Percentiles rank a stretch among this genome's conserved stretches.
phyloP scores from a whole-genome alignment of 2,797 vertebrate species.

The Scolopax bukidnonensis region DNA sequence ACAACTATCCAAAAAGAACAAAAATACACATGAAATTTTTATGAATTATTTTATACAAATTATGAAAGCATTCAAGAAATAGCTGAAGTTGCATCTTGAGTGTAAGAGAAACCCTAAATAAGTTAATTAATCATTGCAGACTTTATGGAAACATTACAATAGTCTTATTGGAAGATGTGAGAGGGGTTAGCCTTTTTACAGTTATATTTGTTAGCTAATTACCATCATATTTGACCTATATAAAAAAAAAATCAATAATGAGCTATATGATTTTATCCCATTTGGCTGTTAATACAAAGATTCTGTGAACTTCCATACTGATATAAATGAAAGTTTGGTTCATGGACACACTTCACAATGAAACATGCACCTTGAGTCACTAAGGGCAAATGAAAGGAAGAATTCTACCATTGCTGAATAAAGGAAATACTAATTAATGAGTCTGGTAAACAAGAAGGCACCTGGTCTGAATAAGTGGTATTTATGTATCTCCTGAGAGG shows the following conservation, averaged over 20 bases:
- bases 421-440: not conserved
- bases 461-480: not conserved
- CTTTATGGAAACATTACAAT: not conserved
- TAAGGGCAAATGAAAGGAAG: not conserved
- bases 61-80: not conserved
- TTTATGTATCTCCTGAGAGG: not conserved
- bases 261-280: not conserved
- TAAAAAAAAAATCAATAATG: not conserved
- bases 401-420: not conserved
- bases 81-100: not conserved
- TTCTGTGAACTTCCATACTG: not conserved
- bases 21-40: not conserved
- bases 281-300: not conserved
- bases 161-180: not conserved
- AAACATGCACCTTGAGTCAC: not conserved
- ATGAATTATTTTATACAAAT: not conserved
- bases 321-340: not conserved
- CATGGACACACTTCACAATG: not conserved
- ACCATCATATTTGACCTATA: not conserved
- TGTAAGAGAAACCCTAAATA: not conserved
- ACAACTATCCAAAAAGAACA: not conserved
- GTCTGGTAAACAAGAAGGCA: not conserved
- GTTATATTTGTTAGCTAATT: not conserved
- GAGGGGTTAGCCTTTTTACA: not conserved
- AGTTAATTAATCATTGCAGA: not conserved